These are phyloP conservation scores for Neostethus bicornis DNA, from an alignment of 2,797 vertebrate genomes.

Conservation along the genomic window DNA sequence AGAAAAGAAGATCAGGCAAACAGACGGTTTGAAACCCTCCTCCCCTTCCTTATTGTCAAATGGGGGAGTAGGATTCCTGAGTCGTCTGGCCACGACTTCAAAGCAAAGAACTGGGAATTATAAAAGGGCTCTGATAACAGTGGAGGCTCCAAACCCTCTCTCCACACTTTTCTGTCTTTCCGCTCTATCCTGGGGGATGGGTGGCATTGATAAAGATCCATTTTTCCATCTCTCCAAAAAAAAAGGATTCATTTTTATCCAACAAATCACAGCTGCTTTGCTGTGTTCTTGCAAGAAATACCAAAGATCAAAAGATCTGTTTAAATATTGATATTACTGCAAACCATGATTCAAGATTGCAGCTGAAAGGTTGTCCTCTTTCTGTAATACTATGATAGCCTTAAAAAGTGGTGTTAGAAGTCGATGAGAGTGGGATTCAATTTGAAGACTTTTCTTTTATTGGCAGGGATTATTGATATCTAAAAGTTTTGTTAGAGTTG, in stretches of 20 bases:
- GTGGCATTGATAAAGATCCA: conserved; percentile 11
- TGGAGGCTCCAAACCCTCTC: conserved; percentile 74
- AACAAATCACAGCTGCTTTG: conserved; percentile 22
- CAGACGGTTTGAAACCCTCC: conserved; percentile 47
- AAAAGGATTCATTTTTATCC: conserved; percentile 23
- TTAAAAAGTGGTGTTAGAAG: conserved; percentile 29
- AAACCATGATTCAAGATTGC: conserved; percentile 33
- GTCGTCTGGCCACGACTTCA: conserved; percentile 83
- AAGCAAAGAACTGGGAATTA: conserved; percentile 80
- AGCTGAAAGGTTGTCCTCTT: conserved; percentile 36
- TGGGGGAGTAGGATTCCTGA: conserved; percentile 80
- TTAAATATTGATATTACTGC: conserved; percentile 57
- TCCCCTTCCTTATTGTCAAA: conserved; percentile 71
- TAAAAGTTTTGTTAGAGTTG: conserved; percentile 67
- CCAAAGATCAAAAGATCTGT: conserved; percentile 39
- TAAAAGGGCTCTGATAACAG: conserved; percentile 83
- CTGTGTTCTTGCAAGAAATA: conserved; percentile 18
- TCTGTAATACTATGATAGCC: conserved; percentile 28
- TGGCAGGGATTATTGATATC: conserved; percentile 23
- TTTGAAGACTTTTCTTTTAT: conserved; percentile 47
- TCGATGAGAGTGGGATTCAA: conserved; percentile 51
- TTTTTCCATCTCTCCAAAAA: conserved; percentile 20
- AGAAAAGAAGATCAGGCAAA: conserved; percentile 62
- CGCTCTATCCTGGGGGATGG: conserved; percentile 63
- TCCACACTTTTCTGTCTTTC: conserved; percentile 66